Evolutionary conservation across 2,888 invertebrate species (phyloP).

Genomic region (Octodonta nipae): DNA sequence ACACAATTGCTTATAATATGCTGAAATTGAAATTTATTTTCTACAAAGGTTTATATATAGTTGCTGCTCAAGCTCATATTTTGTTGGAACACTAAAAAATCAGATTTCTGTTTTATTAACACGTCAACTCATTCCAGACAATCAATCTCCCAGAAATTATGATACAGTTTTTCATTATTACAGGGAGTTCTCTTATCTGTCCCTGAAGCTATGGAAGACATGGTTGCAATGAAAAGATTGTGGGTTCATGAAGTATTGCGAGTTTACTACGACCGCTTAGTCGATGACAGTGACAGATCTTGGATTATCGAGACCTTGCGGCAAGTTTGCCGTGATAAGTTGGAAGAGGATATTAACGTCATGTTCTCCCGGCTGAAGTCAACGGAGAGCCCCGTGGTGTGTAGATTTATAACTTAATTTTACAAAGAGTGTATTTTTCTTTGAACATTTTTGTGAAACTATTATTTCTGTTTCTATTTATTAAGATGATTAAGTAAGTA

Average conservation of each 20-base stretch:
- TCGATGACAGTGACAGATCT: slow-evolving; percentile 65
- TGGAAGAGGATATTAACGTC: slow-evolving; percentile 54
- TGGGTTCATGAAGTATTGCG: slow-evolving; percentile 91
- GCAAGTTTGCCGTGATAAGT: slow-evolving; percentile 41
- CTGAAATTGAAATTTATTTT: no score
- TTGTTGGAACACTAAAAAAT: no score
- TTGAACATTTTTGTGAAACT: no score
- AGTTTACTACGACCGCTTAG: slow-evolving; percentile 83
- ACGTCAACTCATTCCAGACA: no score
- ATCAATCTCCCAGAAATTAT: no score
- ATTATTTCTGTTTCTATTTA: no score
- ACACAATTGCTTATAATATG: no score
- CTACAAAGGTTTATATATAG: no score
- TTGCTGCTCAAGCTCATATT: no score
- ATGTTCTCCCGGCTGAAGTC: slow-evolving; percentile 56
- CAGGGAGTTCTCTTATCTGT: slow-evolving; percentile 85
- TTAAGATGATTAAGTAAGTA: no score
- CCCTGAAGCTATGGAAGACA: slow-evolving; percentile 79
- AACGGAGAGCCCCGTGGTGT: slow-evolving; percentile 18
- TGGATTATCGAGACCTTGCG: slow-evolving; percentile 69
- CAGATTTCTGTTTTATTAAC: no score
- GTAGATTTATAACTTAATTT: neutral
- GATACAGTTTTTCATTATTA: no score
- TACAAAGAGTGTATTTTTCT: neutral
- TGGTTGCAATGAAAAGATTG: slow-evolving; percentile 73